These are phyloP conservation scores for Palythoa heliodiscus DNA, from an alignment of 92 coral and sea anemone species.

Conservation along the genomic window DNA sequence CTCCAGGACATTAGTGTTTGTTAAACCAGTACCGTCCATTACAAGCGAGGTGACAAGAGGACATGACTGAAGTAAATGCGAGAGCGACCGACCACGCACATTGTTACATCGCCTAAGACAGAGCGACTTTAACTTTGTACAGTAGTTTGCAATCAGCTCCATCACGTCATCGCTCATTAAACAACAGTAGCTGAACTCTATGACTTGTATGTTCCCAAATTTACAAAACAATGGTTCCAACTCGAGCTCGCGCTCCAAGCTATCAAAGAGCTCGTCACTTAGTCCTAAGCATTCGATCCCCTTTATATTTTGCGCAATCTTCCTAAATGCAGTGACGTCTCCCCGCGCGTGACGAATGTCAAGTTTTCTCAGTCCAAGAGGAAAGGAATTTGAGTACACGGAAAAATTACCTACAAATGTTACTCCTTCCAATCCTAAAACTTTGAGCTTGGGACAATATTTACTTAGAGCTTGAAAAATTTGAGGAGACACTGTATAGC, in stretches of 20 bases:
- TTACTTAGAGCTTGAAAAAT: constrained; percentile 69
- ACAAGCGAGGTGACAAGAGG: constrained; percentile 74
- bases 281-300: constrained; percentile 67
- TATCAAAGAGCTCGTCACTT: constrained; percentile 73
- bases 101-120: constrained; percentile 80
- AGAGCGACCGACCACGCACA: constrained; percentile 67
- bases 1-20: constrained; percentile 53
- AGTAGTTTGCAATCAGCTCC: constrained; percentile 55
- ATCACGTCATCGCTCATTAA: constrained; percentile 70
- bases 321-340: constrained; percentile 72
- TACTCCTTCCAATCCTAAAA: constrained; percentile 71
- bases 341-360: constrained; percentile 88
- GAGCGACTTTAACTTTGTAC: constrained; percentile 61
- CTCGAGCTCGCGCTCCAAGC: constrained; percentile 47
- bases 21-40: constrained; percentile 82
- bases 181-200: constrained; percentile 88
- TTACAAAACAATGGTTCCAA: constrained; percentile 49
- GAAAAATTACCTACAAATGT: constrained; percentile 72
- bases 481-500: constrained; percentile 73
- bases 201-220: constrained; percentile 55
- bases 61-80: constrained; percentile 60
- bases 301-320: constrained; percentile 57
- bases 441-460: constrained; percentile 69
- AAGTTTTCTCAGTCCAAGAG: constrained; percentile 62
- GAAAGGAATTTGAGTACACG: constrained; percentile 64